Evolutionary conservation across 2,888 invertebrate genomes (phyloP).

Genomic region (Drosophila borealis): DNA sequence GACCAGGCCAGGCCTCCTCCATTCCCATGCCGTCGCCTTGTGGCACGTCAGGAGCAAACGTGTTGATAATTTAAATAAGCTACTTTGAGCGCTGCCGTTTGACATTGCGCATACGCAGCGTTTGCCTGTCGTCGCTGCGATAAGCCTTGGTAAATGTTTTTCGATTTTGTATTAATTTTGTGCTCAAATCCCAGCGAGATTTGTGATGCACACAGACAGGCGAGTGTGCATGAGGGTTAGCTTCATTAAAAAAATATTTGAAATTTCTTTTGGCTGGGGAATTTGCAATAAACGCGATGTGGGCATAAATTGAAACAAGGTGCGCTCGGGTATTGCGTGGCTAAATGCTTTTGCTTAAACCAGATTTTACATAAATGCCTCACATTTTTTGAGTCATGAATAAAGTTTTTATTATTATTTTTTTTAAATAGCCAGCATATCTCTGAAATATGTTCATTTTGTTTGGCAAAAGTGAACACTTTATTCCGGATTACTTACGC

Average conservation of each 20-base stretch:
- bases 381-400: too few relatives aligned
- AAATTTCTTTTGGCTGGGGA: slow-evolving; percentile 27
- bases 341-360: neutral
- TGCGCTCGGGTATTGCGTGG: neutral
- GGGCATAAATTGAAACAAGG: neutral
- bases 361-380: neutral
- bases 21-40: neutral
- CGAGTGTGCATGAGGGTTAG: neutral
- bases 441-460: too few relatives aligned
- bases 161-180: slow-evolving; percentile 76
- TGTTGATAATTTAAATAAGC: slow-evolving; percentile 82
- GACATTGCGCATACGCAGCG: slow-evolving; percentile 78
- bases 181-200: slow-evolving; percentile 72
- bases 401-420: too few relatives aligned
- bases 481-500: neutral
- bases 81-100: slow-evolving; percentile 62
- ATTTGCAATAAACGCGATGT: slow-evolving; percentile 9
- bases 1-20: slow-evolving; percentile 26
- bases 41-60: slow-evolving; percentile 50
- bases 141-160: slow-evolving; percentile 78
- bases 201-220: slow-evolving; percentile 25
- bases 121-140: slow-evolving; percentile 66
- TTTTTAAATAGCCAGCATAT: too few relatives aligned
- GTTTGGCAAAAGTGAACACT: too few relatives aligned
- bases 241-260: slow-evolving; percentile 70